Conservation (phyloP, 2,797 vertebrate species). For the Pygocentrus nattereri region DNA sequence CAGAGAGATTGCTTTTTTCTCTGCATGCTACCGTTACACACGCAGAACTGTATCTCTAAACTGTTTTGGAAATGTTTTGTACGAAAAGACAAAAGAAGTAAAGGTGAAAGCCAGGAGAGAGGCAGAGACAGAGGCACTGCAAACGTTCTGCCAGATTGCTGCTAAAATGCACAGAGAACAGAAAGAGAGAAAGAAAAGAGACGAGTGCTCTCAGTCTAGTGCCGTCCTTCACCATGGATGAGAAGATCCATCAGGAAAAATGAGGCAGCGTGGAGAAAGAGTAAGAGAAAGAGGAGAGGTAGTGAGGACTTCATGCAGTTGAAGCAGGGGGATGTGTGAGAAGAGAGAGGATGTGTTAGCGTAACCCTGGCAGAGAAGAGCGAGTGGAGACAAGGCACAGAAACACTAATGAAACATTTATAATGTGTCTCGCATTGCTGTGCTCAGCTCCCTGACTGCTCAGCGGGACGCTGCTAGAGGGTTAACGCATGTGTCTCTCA, state of each 20-base stretch:
- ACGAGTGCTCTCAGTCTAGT: constrained; percentile 47
- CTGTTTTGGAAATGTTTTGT: constrained; percentile 5
- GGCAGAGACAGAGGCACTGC: not conserved
- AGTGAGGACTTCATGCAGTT: constrained; percentile 25
- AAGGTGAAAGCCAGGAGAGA: constrained; percentile 16
- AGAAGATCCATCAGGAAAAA: constrained; percentile 60
- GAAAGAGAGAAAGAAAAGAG: constrained; percentile 35
- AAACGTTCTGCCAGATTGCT: constrained; percentile 4
- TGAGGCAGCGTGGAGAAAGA: constrained; percentile 12
- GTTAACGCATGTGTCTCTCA: constrained; percentile 15
- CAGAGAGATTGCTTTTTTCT: not conserved
- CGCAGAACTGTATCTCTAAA: not conserved
- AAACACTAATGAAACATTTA: constrained; percentile 70
- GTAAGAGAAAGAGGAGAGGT: constrained; percentile 19
- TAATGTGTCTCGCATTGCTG: constrained; percentile 65
- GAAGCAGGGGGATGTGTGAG: not conserved
- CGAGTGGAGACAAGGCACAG: constrained; percentile 51
- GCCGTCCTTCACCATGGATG: constrained; percentile 54
- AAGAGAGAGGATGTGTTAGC: constrained; percentile 56
- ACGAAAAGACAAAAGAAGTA: not conserved
- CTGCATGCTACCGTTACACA: not conserved
- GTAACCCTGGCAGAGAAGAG: constrained; percentile 45
- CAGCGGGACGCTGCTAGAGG: constrained; percentile 52
- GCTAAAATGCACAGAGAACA: not conserved
- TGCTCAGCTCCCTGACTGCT: constrained; percentile 57